phyloP scores from a whole-genome alignment of 2,888 invertebrate species.

The Fissipunctia ypsillon region DNA sequence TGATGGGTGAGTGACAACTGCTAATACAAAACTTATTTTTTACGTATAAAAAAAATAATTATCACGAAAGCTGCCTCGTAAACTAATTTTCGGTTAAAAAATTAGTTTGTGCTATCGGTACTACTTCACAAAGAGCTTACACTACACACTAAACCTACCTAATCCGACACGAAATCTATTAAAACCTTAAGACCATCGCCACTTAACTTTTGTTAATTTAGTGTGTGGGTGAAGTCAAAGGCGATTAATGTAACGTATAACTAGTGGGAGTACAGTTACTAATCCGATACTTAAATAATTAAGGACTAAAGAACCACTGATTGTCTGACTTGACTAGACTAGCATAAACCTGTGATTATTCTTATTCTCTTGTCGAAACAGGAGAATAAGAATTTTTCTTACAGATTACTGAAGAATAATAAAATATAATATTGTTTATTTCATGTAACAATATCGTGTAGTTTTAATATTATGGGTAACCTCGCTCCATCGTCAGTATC shows the following conservation, averaged over 20 bases:
- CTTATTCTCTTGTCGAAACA: too few relatives aligned
- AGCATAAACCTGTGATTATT: too few relatives aligned
- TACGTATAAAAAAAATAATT: background rate
- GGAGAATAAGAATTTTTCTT: too few relatives aligned
- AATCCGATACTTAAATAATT: background rate
- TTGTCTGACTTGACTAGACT: too few relatives aligned
- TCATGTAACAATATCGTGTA: too few relatives aligned
- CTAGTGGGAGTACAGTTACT: background rate
- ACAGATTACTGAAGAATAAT: too few relatives aligned
- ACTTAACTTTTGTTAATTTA: conserved; percentile 26
- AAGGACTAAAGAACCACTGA: too few relatives aligned
- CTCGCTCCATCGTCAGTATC: too few relatives aligned
- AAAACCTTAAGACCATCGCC: conserved; percentile 36
- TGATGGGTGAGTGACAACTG: background rate
- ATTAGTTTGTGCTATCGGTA: too few relatives aligned
- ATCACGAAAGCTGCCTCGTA: background rate
- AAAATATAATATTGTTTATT: too few relatives aligned
- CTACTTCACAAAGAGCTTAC: conserved; percentile 1
- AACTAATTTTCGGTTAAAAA: background rate
- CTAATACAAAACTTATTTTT: background rate
- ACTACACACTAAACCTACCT: conserved; percentile 4
- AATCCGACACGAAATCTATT: conserved; percentile 38
- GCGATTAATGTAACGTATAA: conserved; percentile 2
- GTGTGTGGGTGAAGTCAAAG: conserved; percentile 13
- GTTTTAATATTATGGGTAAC: too few relatives aligned